Conservation (phyloP, 92 coral and sea anemone species). For the Parazoanthus swiftii region DNA sequence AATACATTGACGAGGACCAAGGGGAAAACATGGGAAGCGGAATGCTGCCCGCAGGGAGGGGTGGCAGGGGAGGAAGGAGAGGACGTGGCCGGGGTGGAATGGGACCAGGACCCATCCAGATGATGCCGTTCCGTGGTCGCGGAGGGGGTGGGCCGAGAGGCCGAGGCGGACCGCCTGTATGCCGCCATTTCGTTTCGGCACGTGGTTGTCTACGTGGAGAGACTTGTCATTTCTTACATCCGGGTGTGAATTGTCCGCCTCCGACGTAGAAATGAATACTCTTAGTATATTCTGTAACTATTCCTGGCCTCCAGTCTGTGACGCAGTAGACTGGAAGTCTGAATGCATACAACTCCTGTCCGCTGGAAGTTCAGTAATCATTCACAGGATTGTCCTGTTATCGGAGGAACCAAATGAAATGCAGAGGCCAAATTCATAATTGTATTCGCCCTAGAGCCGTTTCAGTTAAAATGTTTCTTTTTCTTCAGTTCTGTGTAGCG, state of each 20-base stretch:
- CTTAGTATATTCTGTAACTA: not conserved
- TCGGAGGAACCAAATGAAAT: not conserved
- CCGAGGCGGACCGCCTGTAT: conserved; percentile 80
- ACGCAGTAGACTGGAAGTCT: not conserved
- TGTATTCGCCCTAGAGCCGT: not conserved
- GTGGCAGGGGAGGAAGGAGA: conserved; percentile 82
- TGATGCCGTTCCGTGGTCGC: conserved; percentile 71
- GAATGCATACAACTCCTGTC: not conserved
- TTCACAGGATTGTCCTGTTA: not conserved
- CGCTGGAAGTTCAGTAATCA: not conserved
- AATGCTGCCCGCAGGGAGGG: conserved; percentile 81
- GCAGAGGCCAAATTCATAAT: not conserved
- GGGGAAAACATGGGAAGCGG: conserved; percentile 40
- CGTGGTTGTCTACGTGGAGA: conserved; percentile 97
- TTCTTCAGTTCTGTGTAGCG: too few species aligned
- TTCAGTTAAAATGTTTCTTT: not conserved
- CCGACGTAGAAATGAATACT: conserved; percentile 16
- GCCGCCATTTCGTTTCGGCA: conserved; percentile 93
- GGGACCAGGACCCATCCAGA: conserved; percentile 50
- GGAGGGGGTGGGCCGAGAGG: conserved; percentile 91
- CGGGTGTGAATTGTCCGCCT: conserved; percentile 92
- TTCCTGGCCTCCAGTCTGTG: not conserved
- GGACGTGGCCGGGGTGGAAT: conserved; percentile 93
- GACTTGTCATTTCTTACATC: conserved; percentile 91
- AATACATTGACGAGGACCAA: conserved; percentile 60